Evolutionary conservation across 1,140 invertebrate genomes (phyloP), one percentile per base, ranked within the genome.

Genomic region (Drosophila tristis): DNA sequence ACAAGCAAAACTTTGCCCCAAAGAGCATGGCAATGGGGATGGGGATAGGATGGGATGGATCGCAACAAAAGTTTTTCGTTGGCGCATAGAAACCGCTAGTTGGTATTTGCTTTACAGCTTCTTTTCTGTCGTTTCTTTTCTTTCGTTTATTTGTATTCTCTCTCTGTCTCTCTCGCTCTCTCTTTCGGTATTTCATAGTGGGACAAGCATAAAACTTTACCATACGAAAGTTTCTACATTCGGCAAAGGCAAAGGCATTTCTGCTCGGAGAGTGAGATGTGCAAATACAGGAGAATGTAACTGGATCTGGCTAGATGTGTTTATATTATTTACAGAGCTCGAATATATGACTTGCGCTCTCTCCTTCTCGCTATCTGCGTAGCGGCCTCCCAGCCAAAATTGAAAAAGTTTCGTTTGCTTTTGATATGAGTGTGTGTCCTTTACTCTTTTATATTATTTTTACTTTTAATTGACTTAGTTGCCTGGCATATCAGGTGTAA

Each of bases 1-100:
- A 85, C 81, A 85, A 80, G 73, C 77, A 74, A 85, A 77, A 75
- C 79, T 75, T 84, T 78, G 48, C 48, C 67, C 60, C 64, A 67
- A 60, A 56, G 51, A 66, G 60, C 20, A 20, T 20, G 20, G 20
- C 20, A 1, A 20, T 20, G 20, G 11, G 11, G 35, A 0, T 4
- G 35, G 11, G 9, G 9, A 35, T 4, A 4, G 31, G 2, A 4
- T 11, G 35, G 35, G 4, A 39, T 39, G 35, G 35, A 13, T 64
- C 63, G 80, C 65, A 74, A 66, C 55, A 64, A 76, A 84, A 85
- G 43, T 86, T 71, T 58, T 35, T 47, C 51, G 44, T 31, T 39
- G 35, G 11, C 56, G 29, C 56, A 57, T 74, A 29, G 53, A 42
- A 82, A 78, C 80, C 76, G 70, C 80, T 55, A 64, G 66, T 85